Base-by-base conservation (phyloP, 1,140 invertebrate genomes). In the Choristoneura fumiferana region DNA sequence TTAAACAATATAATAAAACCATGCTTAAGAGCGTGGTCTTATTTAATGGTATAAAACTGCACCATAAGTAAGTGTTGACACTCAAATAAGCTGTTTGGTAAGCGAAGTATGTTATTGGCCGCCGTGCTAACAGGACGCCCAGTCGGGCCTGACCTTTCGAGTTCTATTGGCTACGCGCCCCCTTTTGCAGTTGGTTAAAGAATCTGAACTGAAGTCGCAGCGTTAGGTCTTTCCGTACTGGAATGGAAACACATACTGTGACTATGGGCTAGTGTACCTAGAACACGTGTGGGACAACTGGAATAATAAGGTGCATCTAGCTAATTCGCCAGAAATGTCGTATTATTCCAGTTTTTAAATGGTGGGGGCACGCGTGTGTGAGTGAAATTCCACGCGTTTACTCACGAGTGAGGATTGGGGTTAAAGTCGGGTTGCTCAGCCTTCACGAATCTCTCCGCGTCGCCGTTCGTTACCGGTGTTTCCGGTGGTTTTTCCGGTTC, bases 141-240 rank as follows among this genome's bases (percentile, higher is more conserved):
- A 90, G 93, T 90, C 86, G 92, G 92, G 90, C 92, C 92, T 94
- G 95, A 95, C 93, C 94, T 94, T 91, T 92, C 91, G 65, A 71
- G 79, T 81, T 88, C 93, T 92, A 96, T 92, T 96, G 94, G 92
- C 95, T 95, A 92, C 95, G 92, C 90, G 93, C 93, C 86, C 93
- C 93, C 92, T 94, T 94, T 91, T 93, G 93, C 90, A 94, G 93
- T 92, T 95, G 95, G 93, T 95, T 96, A 95, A 96, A 96, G 94
- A 96, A 96, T 93, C 95, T 94, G 94, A 95, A 96, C 92, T 95
- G 94, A 91, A 96, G 94, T 92, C 95, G 94, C 93, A 96, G 93
- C 91, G 94, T 95, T 93, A 96, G 93, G 92, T 96, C 95, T 96
- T 96, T 96, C 93, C 95, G 95, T 95, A 96, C 95, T 96, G 95